Conservation (phyloP, 2,113 vertebrate genomes). For the Varanus salvator region DNA sequence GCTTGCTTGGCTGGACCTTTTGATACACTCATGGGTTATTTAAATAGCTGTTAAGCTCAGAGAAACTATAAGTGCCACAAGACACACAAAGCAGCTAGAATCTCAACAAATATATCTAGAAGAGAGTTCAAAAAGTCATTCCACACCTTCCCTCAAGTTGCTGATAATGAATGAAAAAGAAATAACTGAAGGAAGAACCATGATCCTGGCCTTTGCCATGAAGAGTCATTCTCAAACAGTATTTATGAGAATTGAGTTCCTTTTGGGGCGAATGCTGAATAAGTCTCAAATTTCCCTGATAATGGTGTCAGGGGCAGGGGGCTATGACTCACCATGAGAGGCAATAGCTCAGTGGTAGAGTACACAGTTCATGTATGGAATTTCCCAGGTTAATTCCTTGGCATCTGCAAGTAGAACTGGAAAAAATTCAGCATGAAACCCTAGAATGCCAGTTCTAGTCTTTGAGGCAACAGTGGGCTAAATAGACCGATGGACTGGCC, state of each 20-base stretch:
- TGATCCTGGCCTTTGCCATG: not conserved
- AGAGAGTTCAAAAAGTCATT: not conserved
- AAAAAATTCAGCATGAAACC: not conserved
- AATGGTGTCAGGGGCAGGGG: not conserved
- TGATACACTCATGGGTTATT: not conserved
- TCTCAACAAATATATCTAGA: not conserved
- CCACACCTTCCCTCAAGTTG: not conserved
- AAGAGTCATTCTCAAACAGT: not conserved
- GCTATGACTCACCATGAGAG: not conserved
- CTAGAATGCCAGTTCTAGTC: not conserved
- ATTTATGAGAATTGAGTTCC: not conserved
- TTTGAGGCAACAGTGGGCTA: not conserved
- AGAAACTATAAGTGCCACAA: not conserved
- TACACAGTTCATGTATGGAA: not conserved
- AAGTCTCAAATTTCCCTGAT: not conserved
- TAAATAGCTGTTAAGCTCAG: slow-evolving; percentile 6
- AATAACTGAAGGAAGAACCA: slow-evolving; percentile 21
- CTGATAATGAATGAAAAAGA: not conserved
- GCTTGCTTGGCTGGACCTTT: slow-evolving; percentile 9
- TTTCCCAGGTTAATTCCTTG: not conserved
- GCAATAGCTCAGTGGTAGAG: not conserved
- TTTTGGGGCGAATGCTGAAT: no score
- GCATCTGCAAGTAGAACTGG: not conserved
- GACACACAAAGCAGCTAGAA: not conserved
- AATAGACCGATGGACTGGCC: not conserved